Conservation (phyloP, 2,888 invertebrate species). For the Alsophila aescularia region DNA sequence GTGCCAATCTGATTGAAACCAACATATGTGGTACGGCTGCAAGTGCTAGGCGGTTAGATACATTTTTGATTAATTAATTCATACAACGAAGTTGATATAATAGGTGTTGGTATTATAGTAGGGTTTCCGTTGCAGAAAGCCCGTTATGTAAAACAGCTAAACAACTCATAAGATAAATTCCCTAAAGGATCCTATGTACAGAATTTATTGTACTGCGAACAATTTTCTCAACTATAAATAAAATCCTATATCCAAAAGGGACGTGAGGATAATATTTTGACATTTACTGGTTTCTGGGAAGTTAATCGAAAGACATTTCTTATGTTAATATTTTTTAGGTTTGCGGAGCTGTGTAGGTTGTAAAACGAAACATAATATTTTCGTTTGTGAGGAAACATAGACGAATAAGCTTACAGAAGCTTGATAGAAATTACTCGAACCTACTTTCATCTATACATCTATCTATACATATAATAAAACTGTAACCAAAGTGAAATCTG, state of each 20-base stretch:
- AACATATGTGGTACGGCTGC: too few relatives aligned
- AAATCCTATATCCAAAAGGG: constrained; percentile 26
- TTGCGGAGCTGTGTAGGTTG: background rate
- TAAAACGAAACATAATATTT: background rate
- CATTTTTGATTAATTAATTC: too few relatives aligned
- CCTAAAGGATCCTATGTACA: constrained; percentile 16
- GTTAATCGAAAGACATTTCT: constrained; percentile 29
- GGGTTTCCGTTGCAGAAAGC: background rate
- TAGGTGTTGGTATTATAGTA: background rate
- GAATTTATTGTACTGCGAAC: constrained; percentile 23
- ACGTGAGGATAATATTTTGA: constrained; percentile 27
- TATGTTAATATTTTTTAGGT: constrained; percentile 20
- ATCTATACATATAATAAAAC: too few relatives aligned
- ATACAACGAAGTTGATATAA: too few relatives aligned
- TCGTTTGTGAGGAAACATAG: background rate
- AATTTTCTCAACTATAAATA: constrained; percentile 27
- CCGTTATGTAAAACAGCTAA: constrained; percentile 16
- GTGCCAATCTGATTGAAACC: too few relatives aligned
- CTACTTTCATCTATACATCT: too few relatives aligned
- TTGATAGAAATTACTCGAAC: too few relatives aligned
- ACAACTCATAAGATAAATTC: constrained; percentile 17
- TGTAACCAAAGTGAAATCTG: too few relatives aligned
- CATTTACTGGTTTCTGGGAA: constrained; percentile 19
- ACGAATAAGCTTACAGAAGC: background rate
- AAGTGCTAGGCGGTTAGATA: too few relatives aligned